Evolutionary conservation across 2,113 vertebrate species (phyloP), one percentile per base, ranked within the genome.

Genomic region (Rhinoderma darwinii): DNA sequence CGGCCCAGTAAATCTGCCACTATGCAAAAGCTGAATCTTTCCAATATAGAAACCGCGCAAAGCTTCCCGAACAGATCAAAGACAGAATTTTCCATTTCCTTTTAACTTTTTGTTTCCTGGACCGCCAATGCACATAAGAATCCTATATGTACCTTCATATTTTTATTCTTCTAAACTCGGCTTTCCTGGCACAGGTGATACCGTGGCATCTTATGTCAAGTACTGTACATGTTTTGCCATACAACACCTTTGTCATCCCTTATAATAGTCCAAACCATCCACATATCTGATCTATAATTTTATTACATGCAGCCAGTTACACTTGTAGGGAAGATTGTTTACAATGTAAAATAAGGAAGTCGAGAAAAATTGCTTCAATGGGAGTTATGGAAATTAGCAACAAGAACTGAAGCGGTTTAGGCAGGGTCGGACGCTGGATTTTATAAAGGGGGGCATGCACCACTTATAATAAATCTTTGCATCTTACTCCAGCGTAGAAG

Each of bases 21-120:
- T 82, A 87, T 87, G 86, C 79, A 87, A 82, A 87, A 87, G 86
- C 66, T 59, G 68, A 87, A 82, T 82, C 30, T 35, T 87, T 87
- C 66, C 78, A 82, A 75, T 82, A 87, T 44, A 73, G 86, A 82
- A 87, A 75, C 30, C 27, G 86, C 70, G 47, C 68, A 82, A 82
- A 82, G 54, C 70, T 47, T 63, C 78, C 66, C 20, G n/a, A 74
- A 87, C 51, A 66, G 39, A 77, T 84, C 70, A 63, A 87, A 82
- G 27, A 25, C 11, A 75, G 78, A 74, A 82, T 47, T 61, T 44
- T 37, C 39, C 2, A 44, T 61, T 43, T 74, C 39, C n/a, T 35
- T 72, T 72, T 79, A 81, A 81, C 47, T 35, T 68, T 86, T 74
- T 74, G 22, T 63, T 56, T 11, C n/a, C 41, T 27, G 15, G 41